Conservation (phyloP, 1,140 invertebrate species). For the Diuraphis noxia region DNA sequence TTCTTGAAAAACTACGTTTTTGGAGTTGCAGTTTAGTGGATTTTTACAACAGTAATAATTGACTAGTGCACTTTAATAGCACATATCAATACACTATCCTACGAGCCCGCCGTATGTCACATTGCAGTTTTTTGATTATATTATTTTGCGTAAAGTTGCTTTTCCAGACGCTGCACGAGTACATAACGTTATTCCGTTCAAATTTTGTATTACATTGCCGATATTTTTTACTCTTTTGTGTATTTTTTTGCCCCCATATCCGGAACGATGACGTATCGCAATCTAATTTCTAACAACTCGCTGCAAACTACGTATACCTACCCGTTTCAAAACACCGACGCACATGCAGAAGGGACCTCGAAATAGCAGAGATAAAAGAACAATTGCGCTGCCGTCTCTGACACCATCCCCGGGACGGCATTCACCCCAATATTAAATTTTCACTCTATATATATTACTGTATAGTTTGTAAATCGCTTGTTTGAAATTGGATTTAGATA, state of each 20-base stretch:
- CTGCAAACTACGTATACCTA: not conserved
- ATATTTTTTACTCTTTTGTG: not conserved
- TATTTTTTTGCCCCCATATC: not conserved
- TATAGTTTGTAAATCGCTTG: conserved; percentile 36
- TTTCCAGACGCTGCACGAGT: not conserved
- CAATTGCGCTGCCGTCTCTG: not conserved
- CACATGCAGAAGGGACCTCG: not conserved
- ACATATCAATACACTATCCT: not conserved
- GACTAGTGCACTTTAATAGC: not conserved
- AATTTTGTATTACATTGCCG: not conserved
- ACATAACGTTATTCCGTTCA: not conserved
- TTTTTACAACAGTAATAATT: too few relatives aligned
- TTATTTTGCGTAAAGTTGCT: not conserved
- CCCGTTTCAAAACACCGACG: not conserved
- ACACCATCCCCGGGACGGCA: not conserved
- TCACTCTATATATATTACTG: not conserved
- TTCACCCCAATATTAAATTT: not conserved
- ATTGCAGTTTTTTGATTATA: not conserved
- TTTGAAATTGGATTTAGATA: conserved; percentile 36
- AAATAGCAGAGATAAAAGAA: conserved; percentile 23
- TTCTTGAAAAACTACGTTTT: too few relatives aligned
- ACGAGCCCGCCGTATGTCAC: not conserved
- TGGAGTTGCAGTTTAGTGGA: too few relatives aligned
- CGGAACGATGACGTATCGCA: conserved; percentile 35
- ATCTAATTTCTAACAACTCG: conserved; percentile 32